These are phyloP conservation scores for Lophotis ruficrista DNA, from an alignment of 2,113 vertebrate species.

Conservation along the genomic window DNA sequence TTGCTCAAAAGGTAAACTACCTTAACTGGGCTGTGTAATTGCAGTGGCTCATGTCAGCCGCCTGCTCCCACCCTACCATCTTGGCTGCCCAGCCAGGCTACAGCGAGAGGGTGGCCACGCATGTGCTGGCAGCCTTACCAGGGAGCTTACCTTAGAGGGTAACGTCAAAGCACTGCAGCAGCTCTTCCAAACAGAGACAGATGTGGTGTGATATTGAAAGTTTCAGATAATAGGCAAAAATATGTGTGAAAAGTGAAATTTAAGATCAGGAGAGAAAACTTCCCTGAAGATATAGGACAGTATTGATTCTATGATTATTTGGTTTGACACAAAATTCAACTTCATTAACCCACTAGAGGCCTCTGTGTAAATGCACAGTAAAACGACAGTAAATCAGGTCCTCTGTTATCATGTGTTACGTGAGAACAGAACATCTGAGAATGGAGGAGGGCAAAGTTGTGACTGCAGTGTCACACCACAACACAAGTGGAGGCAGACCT, in stretches of 20 bases:
- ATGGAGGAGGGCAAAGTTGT: fast-evolving
- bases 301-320: background rate
- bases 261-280: background rate
- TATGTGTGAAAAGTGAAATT: background rate
- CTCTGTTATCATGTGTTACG: fast-evolving
- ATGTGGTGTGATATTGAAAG: background rate
- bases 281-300: fast-evolving
- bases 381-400: background rate
- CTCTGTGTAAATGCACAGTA: background rate
- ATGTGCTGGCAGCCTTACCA: background rate
- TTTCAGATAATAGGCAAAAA: background rate
- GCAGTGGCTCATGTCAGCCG: background rate
- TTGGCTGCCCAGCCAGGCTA: background rate
- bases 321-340: background rate
- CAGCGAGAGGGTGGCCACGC: fast-evolving
- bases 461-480: background rate
- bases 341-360: background rate
- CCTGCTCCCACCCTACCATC: background rate
- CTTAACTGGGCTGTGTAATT: background rate
- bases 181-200: background rate
- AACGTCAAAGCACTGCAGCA: background rate
- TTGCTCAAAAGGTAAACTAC: background rate
- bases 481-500: background rate
- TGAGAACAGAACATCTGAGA: background rate
- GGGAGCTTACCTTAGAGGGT: background rate